phyloP scores from a whole-genome alignment of 2,797 vertebrate species.

The Propithecus deckenii region DNA sequence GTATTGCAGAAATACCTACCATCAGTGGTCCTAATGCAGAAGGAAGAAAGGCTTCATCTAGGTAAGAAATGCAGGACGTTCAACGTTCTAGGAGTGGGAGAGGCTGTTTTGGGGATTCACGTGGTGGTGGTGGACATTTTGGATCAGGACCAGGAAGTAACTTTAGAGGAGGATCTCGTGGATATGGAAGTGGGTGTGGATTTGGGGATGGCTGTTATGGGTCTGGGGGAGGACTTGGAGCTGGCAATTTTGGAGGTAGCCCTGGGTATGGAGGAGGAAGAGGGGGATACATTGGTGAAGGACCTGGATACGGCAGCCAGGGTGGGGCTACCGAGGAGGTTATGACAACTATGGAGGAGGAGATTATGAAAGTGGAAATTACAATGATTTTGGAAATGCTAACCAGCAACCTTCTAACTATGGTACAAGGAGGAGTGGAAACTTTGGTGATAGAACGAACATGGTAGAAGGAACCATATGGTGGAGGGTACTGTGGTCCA shows the following conservation, averaged over 20 bases:
- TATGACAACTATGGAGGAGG: constrained; percentile 91
- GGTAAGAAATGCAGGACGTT: constrained; percentile 90
- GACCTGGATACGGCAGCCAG: constrained; percentile 90
- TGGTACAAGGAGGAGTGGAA: constrained; percentile 90
- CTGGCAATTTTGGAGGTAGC: constrained; percentile 90
- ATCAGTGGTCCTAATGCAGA: constrained; percentile 90
- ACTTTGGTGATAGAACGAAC: constrained; percentile 90
- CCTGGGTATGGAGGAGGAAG: constrained; percentile 89
- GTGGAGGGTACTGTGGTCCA: constrained; percentile 90
- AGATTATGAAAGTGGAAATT: constrained; percentile 89
- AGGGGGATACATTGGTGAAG: constrained; percentile 89
- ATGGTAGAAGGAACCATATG: constrained; percentile 88
- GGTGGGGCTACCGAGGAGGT: constrained; percentile 89
- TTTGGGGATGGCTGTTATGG: constrained; percentile 90
- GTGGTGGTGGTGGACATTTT: constrained; percentile 88
- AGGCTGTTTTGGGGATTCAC: constrained; percentile 88
- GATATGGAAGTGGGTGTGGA: constrained; percentile 88
- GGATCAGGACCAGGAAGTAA: constrained; percentile 89
- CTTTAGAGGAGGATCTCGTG: constrained; percentile 88
- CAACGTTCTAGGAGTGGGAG: constrained; percentile 87
- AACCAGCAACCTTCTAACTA: constrained; percentile 90
- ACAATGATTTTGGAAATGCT: constrained; percentile 90
- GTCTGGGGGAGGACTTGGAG: constrained; percentile 89
- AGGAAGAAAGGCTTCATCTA: constrained; percentile 90
- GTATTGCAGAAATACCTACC: constrained; percentile 89